Evolutionary conservation across 2,797 vertebrate species (phyloP), one percentile per base, ranked within the genome.

Genomic region (Sternotherus odoratus): DNA sequence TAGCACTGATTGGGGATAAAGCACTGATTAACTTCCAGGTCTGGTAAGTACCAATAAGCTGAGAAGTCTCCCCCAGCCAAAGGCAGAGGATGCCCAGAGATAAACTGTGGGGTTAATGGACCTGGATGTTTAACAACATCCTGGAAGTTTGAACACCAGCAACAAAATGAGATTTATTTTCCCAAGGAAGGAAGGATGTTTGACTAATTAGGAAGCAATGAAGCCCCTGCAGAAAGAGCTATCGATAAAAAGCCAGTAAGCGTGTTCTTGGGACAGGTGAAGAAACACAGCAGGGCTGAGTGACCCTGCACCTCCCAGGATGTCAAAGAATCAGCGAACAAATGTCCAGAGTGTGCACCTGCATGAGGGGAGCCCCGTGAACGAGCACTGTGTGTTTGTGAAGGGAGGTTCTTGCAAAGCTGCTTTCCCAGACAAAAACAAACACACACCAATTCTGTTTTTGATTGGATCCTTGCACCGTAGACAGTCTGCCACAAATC

Each of bases 1-100:
- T 30, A 81, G 94, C 88, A 91, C 94, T 2, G 79, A 78, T 95
- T 87, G 89, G 94, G 36, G 88, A 6, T 15, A 51, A 83, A 88
- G 86, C 63, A 43, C 79, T 26, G 11, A 84, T 0, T 1, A 75
- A 84, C 36, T 78, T 53, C 33, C 48, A 63, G 77, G 1, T 56
- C 56, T 60, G 79, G 10, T 48, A 3, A 15, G 72, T 48, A 46
- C 26, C 72, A 28, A 16, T 46, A 48, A 46, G 72, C 6, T 48
- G 39, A 48, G 72, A 75, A 28, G 26, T 30, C 43, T 75, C 43
- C 50, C 49, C 15, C 36, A n/a, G 30, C 30, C 30, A 79, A 50
- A 79, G 49, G 26, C 48, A 51, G 77, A n/a, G 77, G n/a, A 51
- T 2, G 6, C 23, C 17, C 33, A 43, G 46, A 23, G 78, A 54